These are phyloP conservation scores for Nephrotoma appendiculata DNA, from an alignment of 2,888 invertebrate species.

Conservation along the genomic window DNA sequence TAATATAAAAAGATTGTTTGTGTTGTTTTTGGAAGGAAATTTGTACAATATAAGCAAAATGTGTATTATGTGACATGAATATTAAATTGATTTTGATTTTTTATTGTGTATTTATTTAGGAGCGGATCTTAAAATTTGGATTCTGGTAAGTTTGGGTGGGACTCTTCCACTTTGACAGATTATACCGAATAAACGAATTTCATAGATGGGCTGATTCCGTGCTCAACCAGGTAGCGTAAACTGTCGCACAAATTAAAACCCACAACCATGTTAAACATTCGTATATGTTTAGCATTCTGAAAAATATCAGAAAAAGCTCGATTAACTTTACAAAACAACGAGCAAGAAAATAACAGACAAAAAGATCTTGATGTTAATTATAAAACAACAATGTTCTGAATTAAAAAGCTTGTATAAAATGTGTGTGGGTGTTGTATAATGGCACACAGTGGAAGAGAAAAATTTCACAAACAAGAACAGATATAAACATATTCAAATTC, in stretches of 20 bases:
- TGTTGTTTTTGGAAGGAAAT: not conserved
- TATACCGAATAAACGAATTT: too few species aligned
- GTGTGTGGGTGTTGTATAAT: not conserved
- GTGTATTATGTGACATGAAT: not conserved
- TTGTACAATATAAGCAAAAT: not conserved
- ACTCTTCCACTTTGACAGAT: too few species aligned
- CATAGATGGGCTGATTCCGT: too few species aligned
- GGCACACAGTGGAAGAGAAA: not conserved
- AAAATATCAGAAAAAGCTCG: not conserved
- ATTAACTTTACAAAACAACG: not conserved
- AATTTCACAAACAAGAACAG: not conserved
- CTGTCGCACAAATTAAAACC: not conserved
- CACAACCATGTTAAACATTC: not conserved
- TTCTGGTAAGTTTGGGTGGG: not conserved
- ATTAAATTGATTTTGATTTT: not conserved
- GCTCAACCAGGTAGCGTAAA: too few species aligned
- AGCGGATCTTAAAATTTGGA: not conserved
- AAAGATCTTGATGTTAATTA: not conserved
- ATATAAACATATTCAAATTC: not conserved
- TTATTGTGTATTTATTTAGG: not conserved
- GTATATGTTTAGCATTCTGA: not conserved
- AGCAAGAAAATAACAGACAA: not conserved
- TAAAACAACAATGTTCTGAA: not conserved
- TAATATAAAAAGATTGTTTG: not conserved
- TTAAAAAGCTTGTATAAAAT: not conserved